Conservation (phyloP, 2,797 vertebrate genomes). For the Benthosema pterotum region DNA sequence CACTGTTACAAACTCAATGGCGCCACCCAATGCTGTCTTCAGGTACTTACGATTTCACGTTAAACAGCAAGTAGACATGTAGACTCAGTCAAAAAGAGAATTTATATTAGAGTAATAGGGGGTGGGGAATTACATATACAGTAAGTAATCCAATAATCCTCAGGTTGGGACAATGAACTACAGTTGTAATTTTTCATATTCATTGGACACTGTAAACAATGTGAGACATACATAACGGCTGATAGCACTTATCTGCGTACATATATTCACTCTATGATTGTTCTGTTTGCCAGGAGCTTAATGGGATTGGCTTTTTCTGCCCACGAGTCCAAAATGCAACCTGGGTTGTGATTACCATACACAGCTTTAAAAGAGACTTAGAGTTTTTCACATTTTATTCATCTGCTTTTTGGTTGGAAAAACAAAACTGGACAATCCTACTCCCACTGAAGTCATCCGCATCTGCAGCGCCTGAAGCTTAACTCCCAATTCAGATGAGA, state of each 20-base stretch:
- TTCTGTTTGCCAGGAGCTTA: conserved; percentile 34
- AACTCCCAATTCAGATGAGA: conserved; percentile 42
- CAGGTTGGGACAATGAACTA: not conserved
- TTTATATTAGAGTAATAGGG: not conserved
- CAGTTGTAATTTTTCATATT: conserved; percentile 12
- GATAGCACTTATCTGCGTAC: conserved; percentile 22
- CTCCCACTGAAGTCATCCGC: conserved; percentile 39
- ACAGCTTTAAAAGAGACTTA: conserved; percentile 1
- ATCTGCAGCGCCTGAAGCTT: conserved; percentile 34
- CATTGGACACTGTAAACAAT: conserved; percentile 14
- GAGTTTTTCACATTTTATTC: conserved; percentile 53
- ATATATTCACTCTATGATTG: not conserved
- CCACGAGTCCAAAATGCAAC: conserved; percentile 59
- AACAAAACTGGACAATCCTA: conserved; percentile 52
- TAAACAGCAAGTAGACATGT: conserved; percentile 3
- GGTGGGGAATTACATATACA: too few species aligned
- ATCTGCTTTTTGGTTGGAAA: conserved; percentile 36
- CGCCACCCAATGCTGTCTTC: conserved; percentile 42
- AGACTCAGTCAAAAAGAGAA: not conserved
- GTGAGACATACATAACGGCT: conserved; percentile 26
- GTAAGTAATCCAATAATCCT: conserved; percentile 10
- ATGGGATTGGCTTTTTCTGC: conserved; percentile 52
- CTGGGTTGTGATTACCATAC: conserved; percentile 57
- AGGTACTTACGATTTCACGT: conserved; percentile 5
- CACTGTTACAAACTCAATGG: conserved; percentile 27